Evolutionary conservation across 1,140 invertebrate species (phyloP).

Genomic region (Orchesella cincta): DNA sequence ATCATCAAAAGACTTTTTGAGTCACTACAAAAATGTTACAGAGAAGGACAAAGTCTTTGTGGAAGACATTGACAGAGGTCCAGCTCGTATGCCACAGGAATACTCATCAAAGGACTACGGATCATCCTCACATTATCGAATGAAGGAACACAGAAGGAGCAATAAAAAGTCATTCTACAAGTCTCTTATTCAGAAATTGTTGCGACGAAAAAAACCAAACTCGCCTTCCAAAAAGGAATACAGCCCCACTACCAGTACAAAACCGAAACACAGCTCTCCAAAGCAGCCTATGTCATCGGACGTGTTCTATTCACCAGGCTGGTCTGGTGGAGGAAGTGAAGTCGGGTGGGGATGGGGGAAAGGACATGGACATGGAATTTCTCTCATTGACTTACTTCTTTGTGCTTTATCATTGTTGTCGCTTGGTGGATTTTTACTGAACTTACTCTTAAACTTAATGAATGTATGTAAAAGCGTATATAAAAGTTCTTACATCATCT

Average conservation of each 20-base stretch:
- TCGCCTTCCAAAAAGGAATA: neutral
- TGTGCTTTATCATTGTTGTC: constrained; percentile 23
- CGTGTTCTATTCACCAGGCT: constrained; percentile 45
- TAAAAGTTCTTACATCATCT: too few relatives aligned
- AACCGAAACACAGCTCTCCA: neutral
- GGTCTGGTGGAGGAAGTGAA: constrained; percentile 48
- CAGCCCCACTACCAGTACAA: too few relatives aligned
- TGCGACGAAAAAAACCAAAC: too few relatives aligned
- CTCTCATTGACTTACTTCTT: neutral
- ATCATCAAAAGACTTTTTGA: neutral
- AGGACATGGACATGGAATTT: constrained; percentile 14
- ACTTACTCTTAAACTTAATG: constrained; percentile 24
- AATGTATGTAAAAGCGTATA: neutral
- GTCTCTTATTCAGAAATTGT: neutral
- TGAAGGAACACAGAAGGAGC: neutral
- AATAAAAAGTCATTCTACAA: neutral
- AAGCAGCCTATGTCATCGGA: constrained; percentile 45
- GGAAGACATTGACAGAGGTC: neutral
- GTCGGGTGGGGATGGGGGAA: constrained; percentile 18
- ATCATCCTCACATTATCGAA: neutral
- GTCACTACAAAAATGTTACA: neutral
- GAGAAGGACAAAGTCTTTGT: neutral
- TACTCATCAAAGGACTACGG: neutral
- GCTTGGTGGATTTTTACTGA: constrained; percentile 29
- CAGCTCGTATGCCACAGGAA: neutral